These are phyloP conservation scores for Odontocerum albicorne DNA, from an alignment of 2,888 invertebrate species.

Conservation along the genomic window DNA sequence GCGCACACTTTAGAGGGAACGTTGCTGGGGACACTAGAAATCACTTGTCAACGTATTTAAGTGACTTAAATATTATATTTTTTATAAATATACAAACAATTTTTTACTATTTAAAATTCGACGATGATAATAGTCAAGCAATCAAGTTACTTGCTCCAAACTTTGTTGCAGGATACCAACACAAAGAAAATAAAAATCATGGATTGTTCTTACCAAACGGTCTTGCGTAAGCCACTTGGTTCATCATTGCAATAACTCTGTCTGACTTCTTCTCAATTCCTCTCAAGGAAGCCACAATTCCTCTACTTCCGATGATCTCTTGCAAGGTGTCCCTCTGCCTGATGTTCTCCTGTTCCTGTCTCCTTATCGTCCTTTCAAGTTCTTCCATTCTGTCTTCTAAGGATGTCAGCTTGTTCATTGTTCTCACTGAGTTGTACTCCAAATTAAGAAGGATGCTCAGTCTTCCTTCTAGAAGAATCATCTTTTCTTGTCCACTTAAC, in stretches of 20 bases:
- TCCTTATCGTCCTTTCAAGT: slow-evolving; percentile 31
- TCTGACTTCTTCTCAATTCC: background rate
- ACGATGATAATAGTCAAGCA: no score
- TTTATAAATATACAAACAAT: no score
- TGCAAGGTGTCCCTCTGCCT: background rate
- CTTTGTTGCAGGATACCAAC: no score
- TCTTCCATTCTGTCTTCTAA: slow-evolving; percentile 40
- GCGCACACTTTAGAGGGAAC: no score
- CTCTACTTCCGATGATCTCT: background rate
- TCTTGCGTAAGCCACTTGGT: background rate
- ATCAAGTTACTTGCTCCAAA: no score
- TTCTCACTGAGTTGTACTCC: slow-evolving; percentile 47
- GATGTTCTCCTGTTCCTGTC: background rate
- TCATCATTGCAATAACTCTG: background rate
- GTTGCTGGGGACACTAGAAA: no score
- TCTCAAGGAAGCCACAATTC: background rate
- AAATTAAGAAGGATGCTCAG: slow-evolving; percentile 43
- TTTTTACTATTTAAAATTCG: no score
- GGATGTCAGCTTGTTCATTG: slow-evolving; percentile 45
- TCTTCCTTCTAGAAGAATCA: slow-evolving; percentile 43
- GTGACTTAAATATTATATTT: no score
- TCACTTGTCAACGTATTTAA: no score
- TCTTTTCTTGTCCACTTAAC: slow-evolving; percentile 47
- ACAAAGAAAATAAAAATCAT: no score
- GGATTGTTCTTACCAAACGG: slow-evolving; percentile 1